Evolutionary conservation across 2,888 invertebrate species (phyloP).

Genomic region (Hypolimnas misippus): DNA sequence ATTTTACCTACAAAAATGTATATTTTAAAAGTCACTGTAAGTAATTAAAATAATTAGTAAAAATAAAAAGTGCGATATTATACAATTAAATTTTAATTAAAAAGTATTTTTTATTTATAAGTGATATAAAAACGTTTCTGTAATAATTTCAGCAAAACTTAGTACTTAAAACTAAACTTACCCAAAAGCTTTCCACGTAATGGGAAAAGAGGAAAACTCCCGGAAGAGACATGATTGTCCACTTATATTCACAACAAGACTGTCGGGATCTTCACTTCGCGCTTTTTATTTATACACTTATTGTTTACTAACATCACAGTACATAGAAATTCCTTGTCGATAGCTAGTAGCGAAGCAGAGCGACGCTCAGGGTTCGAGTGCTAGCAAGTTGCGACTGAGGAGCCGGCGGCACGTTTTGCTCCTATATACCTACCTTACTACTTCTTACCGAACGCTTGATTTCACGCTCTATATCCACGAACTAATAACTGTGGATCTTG

Average conservation of each 20-base stretch:
- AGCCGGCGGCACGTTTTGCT: conserved; percentile 60
- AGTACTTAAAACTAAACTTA: conserved; percentile 54
- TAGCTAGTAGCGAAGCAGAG: conserved; percentile 42
- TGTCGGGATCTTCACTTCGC: conserved; percentile 61
- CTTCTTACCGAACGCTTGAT: conserved; percentile 74
- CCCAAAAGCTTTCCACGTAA: conserved; percentile 80
- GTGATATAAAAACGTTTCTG: neutral
- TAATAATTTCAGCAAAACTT: neutral
- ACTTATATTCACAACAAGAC: conserved; percentile 65
- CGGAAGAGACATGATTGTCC: conserved; percentile 73
- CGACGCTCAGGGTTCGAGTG: conserved; percentile 57
- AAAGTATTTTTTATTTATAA: too few relatives aligned
- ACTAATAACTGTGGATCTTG: conserved; percentile 72
- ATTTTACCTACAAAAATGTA: neutral
- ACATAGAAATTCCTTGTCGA: conserved; percentile 59
- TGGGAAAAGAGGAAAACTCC: conserved; percentile 75
- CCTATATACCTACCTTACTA: conserved; percentile 73
- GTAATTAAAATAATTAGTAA: too few relatives aligned
- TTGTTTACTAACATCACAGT: conserved; percentile 79
- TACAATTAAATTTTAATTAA: too few relatives aligned
- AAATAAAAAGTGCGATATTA: conserved; percentile 9
- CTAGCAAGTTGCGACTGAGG: conserved; percentile 62
- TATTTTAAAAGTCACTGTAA: conserved; percentile 9
- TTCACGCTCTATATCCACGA: conserved; percentile 80
- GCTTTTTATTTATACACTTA: conserved; percentile 76